phyloP scores from a whole-genome alignment of 2,888 invertebrate genomes.

The Agriopis leucophaearia region DNA sequence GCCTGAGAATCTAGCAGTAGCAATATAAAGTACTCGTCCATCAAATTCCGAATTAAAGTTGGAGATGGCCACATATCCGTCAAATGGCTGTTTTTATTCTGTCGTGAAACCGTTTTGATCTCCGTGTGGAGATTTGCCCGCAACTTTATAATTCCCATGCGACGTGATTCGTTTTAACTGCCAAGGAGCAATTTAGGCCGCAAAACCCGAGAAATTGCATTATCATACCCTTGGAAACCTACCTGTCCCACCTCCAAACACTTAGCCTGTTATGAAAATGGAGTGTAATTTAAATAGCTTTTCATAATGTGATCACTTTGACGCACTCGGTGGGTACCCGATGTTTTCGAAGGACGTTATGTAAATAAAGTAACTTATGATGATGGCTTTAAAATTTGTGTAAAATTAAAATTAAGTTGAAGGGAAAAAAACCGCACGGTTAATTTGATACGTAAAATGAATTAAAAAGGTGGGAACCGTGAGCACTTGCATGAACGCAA shows the following conservation, averaged over 20 bases:
- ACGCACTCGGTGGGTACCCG: conserved; percentile 34
- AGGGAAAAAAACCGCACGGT: background rate
- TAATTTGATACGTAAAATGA: conserved; percentile 2
- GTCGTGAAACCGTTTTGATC: conserved; percentile 64
- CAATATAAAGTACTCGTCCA: conserved; percentile 26
- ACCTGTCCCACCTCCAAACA: conserved; percentile 48
- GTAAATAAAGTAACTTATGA: conserved; percentile 31
- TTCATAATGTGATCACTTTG: conserved; percentile 55
- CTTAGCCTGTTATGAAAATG: conserved; percentile 53
- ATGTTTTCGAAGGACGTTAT: conserved; percentile 32
- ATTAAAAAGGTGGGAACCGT: background rate
- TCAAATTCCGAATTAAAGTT: conserved; percentile 32
- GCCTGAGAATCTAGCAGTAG: conserved; percentile 6
- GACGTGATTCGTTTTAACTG: conserved; percentile 76
- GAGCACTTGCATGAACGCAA: background rate
- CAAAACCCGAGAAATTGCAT: conserved; percentile 68
- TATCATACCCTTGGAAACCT: conserved; percentile 60
- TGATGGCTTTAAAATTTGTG: conserved; percentile 34
- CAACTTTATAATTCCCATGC: conserved; percentile 73
- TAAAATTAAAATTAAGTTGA: conserved; percentile 13
- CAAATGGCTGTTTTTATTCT: conserved; percentile 61
- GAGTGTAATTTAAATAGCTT: conserved; percentile 63
- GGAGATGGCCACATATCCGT: conserved; percentile 43
- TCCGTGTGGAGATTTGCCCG: conserved; percentile 63
- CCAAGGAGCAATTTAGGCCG: conserved; percentile 71